Evolutionary conservation across 2,888 invertebrate species (phyloP).

Genomic region (Herminia tarsipennalis): DNA sequence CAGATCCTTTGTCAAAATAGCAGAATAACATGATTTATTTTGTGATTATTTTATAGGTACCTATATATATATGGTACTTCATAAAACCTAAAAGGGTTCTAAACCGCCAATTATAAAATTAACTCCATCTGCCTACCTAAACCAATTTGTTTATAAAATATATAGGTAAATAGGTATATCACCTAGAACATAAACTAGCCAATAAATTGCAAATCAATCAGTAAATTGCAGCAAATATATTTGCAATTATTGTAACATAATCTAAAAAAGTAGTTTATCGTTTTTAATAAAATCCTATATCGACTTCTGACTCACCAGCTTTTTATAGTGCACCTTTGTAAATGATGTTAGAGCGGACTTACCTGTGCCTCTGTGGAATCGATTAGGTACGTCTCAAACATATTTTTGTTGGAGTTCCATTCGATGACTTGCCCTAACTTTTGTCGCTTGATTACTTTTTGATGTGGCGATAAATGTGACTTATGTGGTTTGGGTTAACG

Average conservation of each 20-base stretch:
- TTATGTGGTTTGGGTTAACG: constrained; percentile 78
- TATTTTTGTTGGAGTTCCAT: constrained; percentile 62
- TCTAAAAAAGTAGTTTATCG: constrained; percentile 51
- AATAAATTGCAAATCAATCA: too few relatives aligned
- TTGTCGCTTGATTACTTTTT: constrained; percentile 84
- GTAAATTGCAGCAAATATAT: constrained; percentile 37
- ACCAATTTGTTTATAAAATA: too few relatives aligned
- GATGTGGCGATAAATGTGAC: constrained; percentile 84
- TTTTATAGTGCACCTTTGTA: constrained; percentile 61
- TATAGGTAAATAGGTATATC: too few relatives aligned
- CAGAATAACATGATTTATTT: too few relatives aligned
- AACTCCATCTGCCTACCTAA: too few relatives aligned
- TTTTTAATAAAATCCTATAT: constrained; percentile 53
- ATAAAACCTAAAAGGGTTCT: too few relatives aligned
- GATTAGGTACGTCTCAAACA: constrained; percentile 73
- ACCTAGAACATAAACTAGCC: too few relatives aligned
- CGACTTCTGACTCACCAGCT: constrained; percentile 50
- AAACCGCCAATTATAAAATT: too few relatives aligned
- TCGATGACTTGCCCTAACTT: constrained; percentile 71
- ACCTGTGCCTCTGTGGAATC: constrained; percentile 64
- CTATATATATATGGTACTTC: too few relatives aligned
- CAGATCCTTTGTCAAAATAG: too few relatives aligned
- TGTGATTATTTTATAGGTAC: too few relatives aligned
- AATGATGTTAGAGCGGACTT: constrained; percentile 63
- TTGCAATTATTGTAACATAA: constrained; percentile 38